Conservation (phyloP, 2,888 invertebrate species). For the Panzeria rudis region DNA sequence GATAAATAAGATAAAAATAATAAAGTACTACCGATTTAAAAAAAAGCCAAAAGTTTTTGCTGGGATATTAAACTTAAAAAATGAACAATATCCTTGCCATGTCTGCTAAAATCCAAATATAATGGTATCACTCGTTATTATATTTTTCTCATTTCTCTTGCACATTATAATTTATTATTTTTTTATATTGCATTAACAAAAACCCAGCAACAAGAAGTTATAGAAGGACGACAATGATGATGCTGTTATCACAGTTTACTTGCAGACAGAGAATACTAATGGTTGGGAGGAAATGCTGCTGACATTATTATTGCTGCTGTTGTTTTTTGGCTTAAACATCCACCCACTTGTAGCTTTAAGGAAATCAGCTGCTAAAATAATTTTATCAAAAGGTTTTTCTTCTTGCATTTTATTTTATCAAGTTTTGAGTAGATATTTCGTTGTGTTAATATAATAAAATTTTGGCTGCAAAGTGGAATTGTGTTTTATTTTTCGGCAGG, state of each 20-base stretch:
- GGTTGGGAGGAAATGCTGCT: constrained; percentile 36
- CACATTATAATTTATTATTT: constrained; percentile 28
- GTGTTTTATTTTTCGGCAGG: neutral
- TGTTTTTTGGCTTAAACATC: constrained; percentile 39
- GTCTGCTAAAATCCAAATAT: neutral
- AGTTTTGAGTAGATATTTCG: constrained; percentile 13
- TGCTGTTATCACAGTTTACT: constrained; percentile 40
- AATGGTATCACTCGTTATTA: neutral
- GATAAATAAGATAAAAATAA: too few relatives aligned
- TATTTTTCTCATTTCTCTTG: neutral
- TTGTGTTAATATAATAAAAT: constrained; percentile 18
- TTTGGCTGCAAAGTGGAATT: constrained; percentile 44
- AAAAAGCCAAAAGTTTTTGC: too few relatives aligned
- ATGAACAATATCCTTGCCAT: neutral
- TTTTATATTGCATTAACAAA: constrained; percentile 41
- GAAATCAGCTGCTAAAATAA: constrained; percentile 61
- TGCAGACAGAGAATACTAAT: constrained; percentile 8
- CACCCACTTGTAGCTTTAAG: constrained; percentile 71
- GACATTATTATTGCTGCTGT: constrained; percentile 30
- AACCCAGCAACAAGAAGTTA: constrained; percentile 61
- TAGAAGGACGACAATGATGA: constrained; percentile 68
- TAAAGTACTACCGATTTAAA: too few relatives aligned
- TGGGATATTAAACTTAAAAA: neutral
- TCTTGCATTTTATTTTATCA: neutral
- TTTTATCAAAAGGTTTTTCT: constrained; percentile 25